Evolutionary conservation across 2,113 vertebrate genomes (phyloP), one percentile per base, ranked within the genome.

Genomic region (Serilophus lunatus): DNA sequence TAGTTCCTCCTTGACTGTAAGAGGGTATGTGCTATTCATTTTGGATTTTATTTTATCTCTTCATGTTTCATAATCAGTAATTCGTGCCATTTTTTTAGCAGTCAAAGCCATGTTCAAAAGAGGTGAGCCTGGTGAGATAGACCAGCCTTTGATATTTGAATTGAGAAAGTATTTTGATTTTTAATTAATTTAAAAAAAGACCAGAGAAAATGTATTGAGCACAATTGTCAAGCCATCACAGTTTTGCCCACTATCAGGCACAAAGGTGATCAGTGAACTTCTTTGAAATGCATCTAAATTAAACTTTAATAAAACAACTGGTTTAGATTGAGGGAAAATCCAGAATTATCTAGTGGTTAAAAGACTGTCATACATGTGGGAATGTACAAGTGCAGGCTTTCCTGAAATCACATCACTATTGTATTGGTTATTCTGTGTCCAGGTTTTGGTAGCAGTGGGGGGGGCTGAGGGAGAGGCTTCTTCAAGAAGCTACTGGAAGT

Each of bases 11-110:
- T 92, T 61, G 54, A 51, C 47, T 76, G 15, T 66, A 91, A 92
- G 69, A 97, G 53, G 77, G 69, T 6, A 50, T 95, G 64, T 66
- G 18, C 53, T 87, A 35, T 72, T 91, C 16, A 87, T 76, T 93
- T 91, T 53, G 79, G 56, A 87, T 88, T 91, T 90, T 86, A 53
- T 81, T 93, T 91, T 92, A 74, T 92, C 79, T 92, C 42, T 82
- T 77, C 25, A 26, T 61, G 36, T 92, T 93, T 90, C 89, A 71
- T 87, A 91, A 93, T 75, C 77, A 85, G 80, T 68, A 81, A 82
- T 71, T 94, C 44, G 36, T 57, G 74, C 38, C 14, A 44, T 44
- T 85, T 90, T 66, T 65, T 92, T 91, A 85, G 87, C 75, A 90
- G 86, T 50, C 42, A 53, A 45, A 77, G 38, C 9, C 35, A 74